Conservation (phyloP, 2,113 vertebrate species). For the Mastomys natalensis region DNA sequence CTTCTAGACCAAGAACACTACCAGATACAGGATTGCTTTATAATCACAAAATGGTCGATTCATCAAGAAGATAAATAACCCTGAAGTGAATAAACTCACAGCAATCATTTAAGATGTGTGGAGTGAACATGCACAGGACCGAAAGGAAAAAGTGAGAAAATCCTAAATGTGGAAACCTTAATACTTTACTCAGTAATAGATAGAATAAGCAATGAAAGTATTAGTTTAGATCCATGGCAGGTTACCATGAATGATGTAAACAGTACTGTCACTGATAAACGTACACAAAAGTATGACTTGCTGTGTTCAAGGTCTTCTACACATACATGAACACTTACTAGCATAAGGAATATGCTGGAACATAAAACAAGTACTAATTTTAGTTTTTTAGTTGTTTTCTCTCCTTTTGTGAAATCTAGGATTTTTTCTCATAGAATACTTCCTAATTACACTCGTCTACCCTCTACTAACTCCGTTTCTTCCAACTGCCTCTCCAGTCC, state of each 20-base stretch:
- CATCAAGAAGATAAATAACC: neutral
- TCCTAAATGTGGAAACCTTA: neutral
- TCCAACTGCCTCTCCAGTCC: neutral
- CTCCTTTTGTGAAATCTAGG: neutral
- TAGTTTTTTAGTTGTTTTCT: neutral
- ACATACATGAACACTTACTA: neutral
- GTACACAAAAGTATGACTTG: neutral
- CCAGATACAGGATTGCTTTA: neutral
- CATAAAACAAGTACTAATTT: slow-evolving; percentile 35
- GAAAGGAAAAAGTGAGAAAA: neutral
- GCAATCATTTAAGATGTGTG: slow-evolving; percentile 4
- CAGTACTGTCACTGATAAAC: neutral
- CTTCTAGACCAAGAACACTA: neutral
- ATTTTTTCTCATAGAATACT: neutral
- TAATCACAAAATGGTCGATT: slow-evolving; percentile 5
- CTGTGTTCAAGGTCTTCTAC: neutral
- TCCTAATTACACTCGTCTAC: neutral
- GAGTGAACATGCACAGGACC: neutral
- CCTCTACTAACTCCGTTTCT: too few relatives aligned
- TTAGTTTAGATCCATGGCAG: neutral
- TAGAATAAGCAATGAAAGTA: neutral
- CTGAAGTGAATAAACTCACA: neutral
- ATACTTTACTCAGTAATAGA: slow-evolving; percentile 2
- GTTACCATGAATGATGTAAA: neutral
- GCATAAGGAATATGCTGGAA: neutral